Conservation (phyloP, 2,888 invertebrate species). For the Spodoptera picta region DNA sequence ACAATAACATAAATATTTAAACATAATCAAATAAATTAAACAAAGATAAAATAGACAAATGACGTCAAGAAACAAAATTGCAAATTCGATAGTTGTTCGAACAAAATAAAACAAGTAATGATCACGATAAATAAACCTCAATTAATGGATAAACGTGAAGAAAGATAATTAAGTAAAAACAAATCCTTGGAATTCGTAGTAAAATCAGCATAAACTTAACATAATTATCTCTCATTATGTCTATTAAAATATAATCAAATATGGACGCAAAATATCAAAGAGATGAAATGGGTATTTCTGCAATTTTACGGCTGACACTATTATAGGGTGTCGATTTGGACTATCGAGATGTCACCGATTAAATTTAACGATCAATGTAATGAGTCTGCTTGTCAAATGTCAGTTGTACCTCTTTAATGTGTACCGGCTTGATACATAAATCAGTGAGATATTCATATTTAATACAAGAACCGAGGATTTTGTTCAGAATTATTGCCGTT, state of each 20-base stretch:
- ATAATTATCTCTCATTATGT: conserved; percentile 29
- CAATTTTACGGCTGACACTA: conserved; percentile 42
- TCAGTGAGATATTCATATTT: conserved; percentile 81
- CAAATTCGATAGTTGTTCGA: too few species aligned
- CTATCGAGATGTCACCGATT: conserved; percentile 51
- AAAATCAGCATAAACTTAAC: conserved; percentile 23
- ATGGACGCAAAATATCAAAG: conserved; percentile 20
- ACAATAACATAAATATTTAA: too few species aligned
- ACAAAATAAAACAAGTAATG: too few species aligned
- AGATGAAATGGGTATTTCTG: conserved; percentile 21
- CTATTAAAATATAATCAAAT: conserved; percentile 34
- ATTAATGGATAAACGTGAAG: background rate
- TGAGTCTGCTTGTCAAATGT: conserved; percentile 65
- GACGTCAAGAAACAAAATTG: too few species aligned
- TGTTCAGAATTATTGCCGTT: conserved; percentile 76
- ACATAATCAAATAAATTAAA: too few species aligned
- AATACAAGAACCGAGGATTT: conserved; percentile 74
- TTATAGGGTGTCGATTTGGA: conserved; percentile 52
- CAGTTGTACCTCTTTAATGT: conserved; percentile 61
- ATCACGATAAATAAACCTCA: too few species aligned
- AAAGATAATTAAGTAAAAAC: background rate
- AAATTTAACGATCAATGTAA: conserved; percentile 56
- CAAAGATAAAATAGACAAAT: too few species aligned
- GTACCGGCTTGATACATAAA: conserved; percentile 67
- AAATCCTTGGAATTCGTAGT: conserved; percentile 10